These are phyloP conservation scores for Caenorhabditis zanzibari DNA, from an alignment of 2,888 invertebrate species.

Conservation along the genomic window DNA sequence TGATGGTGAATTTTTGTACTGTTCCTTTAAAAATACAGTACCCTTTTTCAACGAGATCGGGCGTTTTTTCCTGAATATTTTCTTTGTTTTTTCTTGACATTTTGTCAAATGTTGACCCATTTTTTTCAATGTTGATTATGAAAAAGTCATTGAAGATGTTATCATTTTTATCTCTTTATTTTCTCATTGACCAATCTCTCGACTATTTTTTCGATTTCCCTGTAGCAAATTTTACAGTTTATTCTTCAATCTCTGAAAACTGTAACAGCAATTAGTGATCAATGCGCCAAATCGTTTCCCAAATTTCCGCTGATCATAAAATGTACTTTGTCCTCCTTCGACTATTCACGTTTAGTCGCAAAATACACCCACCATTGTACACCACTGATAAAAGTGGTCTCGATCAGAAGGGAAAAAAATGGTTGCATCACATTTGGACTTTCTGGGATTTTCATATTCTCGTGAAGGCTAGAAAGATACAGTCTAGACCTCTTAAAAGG, in stretches of 20 bases:
- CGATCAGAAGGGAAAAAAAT: background rate
- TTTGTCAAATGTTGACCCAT: slow-evolving; percentile 32
- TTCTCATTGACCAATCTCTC: background rate
- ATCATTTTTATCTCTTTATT: slow-evolving; percentile 19
- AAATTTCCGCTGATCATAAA: slow-evolving; percentile 11
- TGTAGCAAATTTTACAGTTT: background rate
- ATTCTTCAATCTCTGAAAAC: slow-evolving; percentile 5
- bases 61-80: background rate
- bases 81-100: background rate
- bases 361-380: slow-evolving; percentile 36
- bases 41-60: background rate
- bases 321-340: slow-evolving; percentile 57
- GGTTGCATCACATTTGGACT: slow-evolving; percentile 47
- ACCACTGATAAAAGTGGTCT: slow-evolving; percentile 45
- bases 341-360: slow-evolving; percentile 56
- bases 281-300: slow-evolving; percentile 32
- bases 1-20: background rate
- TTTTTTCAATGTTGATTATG: slow-evolving; percentile 21
- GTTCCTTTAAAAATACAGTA: slow-evolving; percentile 20
- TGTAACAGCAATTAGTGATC: slow-evolving; percentile 34
- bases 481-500: background rate
- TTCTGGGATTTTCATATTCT: background rate
- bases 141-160: slow-evolving; percentile 22
- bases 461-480: slow-evolving; percentile 41
- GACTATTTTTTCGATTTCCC: background rate